Evolutionary conservation across 92 coral and sea anemone species (phyloP).

Genomic region (Epizoanthus scotinus): DNA sequence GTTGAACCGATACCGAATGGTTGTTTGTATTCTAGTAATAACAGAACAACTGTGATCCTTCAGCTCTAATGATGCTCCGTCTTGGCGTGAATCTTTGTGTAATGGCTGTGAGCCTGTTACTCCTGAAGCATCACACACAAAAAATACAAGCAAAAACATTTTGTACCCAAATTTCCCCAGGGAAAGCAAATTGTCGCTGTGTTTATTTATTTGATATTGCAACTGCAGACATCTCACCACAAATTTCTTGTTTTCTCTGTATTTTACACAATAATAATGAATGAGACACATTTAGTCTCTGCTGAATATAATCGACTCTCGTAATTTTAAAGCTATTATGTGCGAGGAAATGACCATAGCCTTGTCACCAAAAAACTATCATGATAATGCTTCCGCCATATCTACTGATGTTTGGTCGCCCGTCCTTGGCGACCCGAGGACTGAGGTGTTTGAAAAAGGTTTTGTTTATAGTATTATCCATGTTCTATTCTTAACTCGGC

Average conservation of each 20-base stretch:
- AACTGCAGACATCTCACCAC: conserved; percentile 11
- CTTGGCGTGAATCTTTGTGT: too few relatives aligned
- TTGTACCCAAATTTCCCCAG: conserved; percentile 4
- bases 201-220: conserved; percentile 14
- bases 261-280: background rate
- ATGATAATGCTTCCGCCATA: too few relatives aligned
- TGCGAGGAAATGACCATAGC: too few relatives aligned
- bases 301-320: background rate
- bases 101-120: too few relatives aligned
- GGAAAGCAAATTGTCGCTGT: background rate
- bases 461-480: background rate
- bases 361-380: too few relatives aligned
- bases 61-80: too few relatives aligned
- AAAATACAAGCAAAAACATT: background rate
- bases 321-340: too few relatives aligned
- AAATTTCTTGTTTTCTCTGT: background rate
- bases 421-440: too few relatives aligned
- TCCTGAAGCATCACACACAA: background rate
- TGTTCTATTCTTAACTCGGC: background rate
- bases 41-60: too few relatives aligned
- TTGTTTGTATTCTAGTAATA: too few relatives aligned
- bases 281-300: background rate
- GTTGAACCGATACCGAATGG: background rate
- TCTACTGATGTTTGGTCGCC: too few relatives aligned
- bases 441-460: too few relatives aligned